phyloP scores from a whole-genome alignment of 2,113 vertebrate species.

The Cairina moschata region DNA sequence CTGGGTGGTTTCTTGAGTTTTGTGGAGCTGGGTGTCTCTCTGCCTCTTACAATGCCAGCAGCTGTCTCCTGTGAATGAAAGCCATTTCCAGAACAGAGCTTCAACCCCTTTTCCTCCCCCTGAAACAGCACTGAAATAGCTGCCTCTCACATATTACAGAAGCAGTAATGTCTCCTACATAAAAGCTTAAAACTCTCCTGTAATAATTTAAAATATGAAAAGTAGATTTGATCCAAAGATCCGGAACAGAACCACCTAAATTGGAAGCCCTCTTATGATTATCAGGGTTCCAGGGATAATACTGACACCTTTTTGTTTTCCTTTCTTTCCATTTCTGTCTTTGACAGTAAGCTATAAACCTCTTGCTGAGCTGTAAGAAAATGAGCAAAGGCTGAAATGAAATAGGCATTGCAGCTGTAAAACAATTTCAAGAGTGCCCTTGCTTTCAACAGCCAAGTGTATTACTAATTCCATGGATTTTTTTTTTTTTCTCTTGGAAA shows the following conservation, averaged over 20 bases:
- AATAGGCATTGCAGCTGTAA: background rate
- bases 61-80: background rate
- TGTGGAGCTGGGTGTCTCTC: background rate
- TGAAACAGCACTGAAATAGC: background rate
- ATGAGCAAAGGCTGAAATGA: constrained; percentile 1
- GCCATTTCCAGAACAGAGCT: background rate
- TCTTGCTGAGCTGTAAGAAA: background rate
- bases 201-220: background rate
- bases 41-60: background rate
- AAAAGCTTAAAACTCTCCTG: background rate
- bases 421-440: background rate
- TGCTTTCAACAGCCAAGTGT: background rate
- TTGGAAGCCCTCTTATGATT: background rate
- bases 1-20: background rate
- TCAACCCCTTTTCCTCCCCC: constrained; percentile 6
- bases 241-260: constrained; percentile 18
- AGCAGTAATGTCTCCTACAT: background rate
- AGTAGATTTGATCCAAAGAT: background rate
- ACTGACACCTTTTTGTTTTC: background rate
- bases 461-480: background rate
- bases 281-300: background rate
- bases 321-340: background rate
- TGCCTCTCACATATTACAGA: background rate
- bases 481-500: background rate
- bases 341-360: background rate